These are phyloP conservation scores for Rotaria socialis DNA, from an alignment of 2,888 invertebrate species.

Conservation along the genomic window DNA sequence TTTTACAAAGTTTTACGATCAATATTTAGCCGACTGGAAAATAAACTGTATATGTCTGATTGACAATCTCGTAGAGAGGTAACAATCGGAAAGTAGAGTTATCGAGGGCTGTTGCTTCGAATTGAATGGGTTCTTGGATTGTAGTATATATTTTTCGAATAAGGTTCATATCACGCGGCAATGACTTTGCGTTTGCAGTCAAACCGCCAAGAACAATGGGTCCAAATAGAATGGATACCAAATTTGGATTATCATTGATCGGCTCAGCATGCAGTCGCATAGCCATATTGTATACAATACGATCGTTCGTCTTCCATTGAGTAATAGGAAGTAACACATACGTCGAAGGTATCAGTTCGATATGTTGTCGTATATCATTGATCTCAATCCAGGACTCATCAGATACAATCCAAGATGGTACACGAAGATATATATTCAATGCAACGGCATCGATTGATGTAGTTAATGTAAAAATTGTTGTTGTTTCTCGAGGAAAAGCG, in stretches of 20 bases:
- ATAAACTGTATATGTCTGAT: slow-evolving; percentile 3
- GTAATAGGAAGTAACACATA: neutral
- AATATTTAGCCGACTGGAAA: neutral
- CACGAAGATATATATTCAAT: neutral
- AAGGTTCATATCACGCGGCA: neutral
- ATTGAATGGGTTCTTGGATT: neutral
- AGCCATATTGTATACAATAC: neutral
- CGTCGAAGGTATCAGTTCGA: neutral
- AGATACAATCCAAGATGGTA: neutral
- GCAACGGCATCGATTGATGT: neutral
- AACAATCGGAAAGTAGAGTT: neutral
- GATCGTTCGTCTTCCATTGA: neutral
- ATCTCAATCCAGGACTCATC: slow-evolving; percentile 23
- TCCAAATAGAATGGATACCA: slow-evolving; percentile 20
- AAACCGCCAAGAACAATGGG: slow-evolving; percentile 33
- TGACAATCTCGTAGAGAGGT: neutral
- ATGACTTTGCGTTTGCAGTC: neutral
- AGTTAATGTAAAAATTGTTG: neutral
- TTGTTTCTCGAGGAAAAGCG: neutral
- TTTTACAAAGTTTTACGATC: neutral
- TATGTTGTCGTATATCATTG: neutral
- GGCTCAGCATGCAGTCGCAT: neutral
- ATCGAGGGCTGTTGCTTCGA: neutral
- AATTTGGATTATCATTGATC: neutral
- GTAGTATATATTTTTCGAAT: neutral